Evolutionary conservation across 2,113 vertebrate genomes (phyloP).

Genomic region (Phylloscopus whistleri): DNA sequence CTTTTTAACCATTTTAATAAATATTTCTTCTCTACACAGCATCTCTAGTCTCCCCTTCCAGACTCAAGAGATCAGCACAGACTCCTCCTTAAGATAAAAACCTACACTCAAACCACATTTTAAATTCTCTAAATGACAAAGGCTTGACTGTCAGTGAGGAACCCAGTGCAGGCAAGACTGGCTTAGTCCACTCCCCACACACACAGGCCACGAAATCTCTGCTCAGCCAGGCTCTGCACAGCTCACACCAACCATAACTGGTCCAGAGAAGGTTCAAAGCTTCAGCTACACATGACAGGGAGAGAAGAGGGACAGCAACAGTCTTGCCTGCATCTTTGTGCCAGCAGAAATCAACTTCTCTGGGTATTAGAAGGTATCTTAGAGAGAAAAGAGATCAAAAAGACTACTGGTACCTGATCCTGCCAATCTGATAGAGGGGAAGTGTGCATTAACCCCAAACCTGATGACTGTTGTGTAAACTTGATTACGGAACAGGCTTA

Average conservation of each 20-base stretch:
- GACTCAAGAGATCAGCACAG: neutral
- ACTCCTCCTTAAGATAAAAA: neutral
- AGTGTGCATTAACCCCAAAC: neutral
- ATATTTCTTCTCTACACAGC: neutral
- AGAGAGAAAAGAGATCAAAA: neutral
- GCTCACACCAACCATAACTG: neutral
- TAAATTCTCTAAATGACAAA: neutral
- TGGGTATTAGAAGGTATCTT: neutral
- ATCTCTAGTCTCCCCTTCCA: neutral
- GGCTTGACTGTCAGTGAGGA: neutral
- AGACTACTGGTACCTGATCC: neutral
- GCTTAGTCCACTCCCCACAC: neutral
- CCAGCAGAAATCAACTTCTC: neutral
- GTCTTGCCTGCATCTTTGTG: neutral
- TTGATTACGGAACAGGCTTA: neutral
- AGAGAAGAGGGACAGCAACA: neutral
- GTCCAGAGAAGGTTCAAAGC: neutral
- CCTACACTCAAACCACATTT: neutral
- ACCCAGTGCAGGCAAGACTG: accelerated
- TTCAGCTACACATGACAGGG: accelerated
- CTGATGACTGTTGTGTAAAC: neutral
- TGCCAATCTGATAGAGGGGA: neutral
- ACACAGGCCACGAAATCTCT: neutral
- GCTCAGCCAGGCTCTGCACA: neutral
- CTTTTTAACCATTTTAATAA: neutral